Evolutionary conservation across 2,888 invertebrate genomes (phyloP).

Genomic region (Leucophenga maculata): DNA sequence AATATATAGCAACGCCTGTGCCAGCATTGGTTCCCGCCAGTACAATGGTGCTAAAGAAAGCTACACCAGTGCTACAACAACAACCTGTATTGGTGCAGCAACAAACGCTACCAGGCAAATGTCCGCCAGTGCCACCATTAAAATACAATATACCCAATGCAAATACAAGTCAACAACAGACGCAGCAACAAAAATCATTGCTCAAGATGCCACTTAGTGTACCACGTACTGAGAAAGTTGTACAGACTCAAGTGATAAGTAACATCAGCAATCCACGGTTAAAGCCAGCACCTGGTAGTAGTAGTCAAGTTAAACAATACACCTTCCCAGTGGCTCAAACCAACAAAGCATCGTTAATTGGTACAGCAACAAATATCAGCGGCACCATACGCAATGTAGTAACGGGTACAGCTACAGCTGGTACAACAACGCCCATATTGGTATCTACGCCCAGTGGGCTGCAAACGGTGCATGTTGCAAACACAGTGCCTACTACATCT

Average conservation of each 20-base stretch:
- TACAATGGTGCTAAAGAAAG: slow-evolving; percentile 43
- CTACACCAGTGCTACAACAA: slow-evolving; percentile 25
- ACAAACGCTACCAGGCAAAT: slow-evolving; percentile 47
- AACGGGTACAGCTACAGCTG: neutral
- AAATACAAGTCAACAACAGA: slow-evolving; percentile 4
- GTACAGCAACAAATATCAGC: neutral
- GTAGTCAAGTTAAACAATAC: slow-evolving; percentile 25
- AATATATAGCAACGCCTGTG: slow-evolving; percentile 38
- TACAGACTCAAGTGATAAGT: slow-evolving; percentile 12
- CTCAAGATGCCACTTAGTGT: slow-evolving; percentile 50
- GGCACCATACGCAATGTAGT: neutral
- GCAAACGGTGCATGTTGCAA: slow-evolving; percentile 70
- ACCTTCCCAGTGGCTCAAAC: slow-evolving; percentile 40
- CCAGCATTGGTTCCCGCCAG: slow-evolving; percentile 31
- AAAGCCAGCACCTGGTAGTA: slow-evolving; percentile 25
- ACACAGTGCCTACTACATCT: slow-evolving; percentile 43
- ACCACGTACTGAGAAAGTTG: slow-evolving; percentile 41
- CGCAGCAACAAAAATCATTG: slow-evolving; percentile 56
- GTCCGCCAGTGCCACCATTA: slow-evolving; percentile 65
- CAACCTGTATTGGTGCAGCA: neutral
- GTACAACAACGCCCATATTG: slow-evolving; percentile 63
- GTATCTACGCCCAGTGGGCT: slow-evolving; percentile 69
- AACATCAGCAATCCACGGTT: neutral
- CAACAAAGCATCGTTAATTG: neutral
- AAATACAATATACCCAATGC: slow-evolving; percentile 62